Evolutionary conservation across 2,888 invertebrate genomes (phyloP).

Genomic region (Monopis laevigella): DNA sequence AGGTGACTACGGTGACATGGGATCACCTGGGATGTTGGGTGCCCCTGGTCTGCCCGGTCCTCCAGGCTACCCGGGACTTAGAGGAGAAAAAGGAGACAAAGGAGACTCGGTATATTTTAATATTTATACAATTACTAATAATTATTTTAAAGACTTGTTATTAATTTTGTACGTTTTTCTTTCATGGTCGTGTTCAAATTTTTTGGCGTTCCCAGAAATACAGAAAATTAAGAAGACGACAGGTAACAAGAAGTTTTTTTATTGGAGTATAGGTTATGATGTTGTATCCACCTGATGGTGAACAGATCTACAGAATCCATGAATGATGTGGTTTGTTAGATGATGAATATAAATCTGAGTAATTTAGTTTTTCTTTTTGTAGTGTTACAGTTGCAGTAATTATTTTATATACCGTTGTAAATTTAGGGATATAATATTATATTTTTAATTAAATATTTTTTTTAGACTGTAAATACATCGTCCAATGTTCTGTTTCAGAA

Average conservation of each 20-base stretch:
- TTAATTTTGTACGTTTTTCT: background rate
- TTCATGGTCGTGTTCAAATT: background rate
- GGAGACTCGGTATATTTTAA: conserved; percentile 79
- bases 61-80: conserved; percentile 87
- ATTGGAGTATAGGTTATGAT: too few species aligned
- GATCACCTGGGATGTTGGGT: conserved; percentile 93
- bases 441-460: conserved; percentile 27
- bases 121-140: background rate
- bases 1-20: conserved; percentile 91
- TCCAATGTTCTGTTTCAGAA: conserved; percentile 34
- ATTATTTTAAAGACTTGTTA: background rate
- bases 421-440: background rate
- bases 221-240: conserved; percentile 83
- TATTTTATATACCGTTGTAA: too few species aligned
- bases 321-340: too few species aligned
- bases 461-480: conserved; percentile 10
- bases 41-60: conserved; percentile 87
- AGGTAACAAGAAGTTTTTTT: conserved; percentile 75
- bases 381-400: too few species aligned
- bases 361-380: too few species aligned
- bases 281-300: too few species aligned
- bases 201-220: conserved; percentile 70
- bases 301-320: too few species aligned
- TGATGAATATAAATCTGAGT: too few species aligned
- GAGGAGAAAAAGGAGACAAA: conserved; percentile 92